A percentile compares a stretch with the other conserved stretches of the same genome.
Evolutionary conservation across 2,888 invertebrate species (phyloP).

Genomic region (Andrena praecox): DNA sequence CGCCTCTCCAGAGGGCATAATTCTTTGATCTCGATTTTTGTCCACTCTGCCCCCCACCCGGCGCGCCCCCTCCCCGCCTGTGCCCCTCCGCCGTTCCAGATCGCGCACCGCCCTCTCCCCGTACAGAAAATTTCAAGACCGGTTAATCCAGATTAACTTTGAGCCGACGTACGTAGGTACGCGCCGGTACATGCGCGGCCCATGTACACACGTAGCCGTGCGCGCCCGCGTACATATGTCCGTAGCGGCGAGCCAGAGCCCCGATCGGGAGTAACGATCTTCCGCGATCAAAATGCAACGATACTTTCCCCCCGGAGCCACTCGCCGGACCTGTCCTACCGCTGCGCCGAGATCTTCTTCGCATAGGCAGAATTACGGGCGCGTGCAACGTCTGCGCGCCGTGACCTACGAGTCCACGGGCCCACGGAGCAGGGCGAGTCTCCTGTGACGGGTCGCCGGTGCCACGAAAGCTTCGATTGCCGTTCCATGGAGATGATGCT

Average conservation of each 20-base stretch:
- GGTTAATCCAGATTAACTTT: constrained; percentile 79
- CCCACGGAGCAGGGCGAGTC: not conserved
- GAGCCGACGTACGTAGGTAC: constrained; percentile 54
- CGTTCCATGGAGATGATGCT: no score
- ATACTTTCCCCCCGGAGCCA: constrained; percentile 67
- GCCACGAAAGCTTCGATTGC: no score
- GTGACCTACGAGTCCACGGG: constrained; percentile 30
- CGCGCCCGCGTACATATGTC: constrained; percentile 34
- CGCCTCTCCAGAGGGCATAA: constrained; percentile 66
- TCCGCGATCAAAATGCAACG: constrained; percentile 76
- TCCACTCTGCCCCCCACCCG: constrained; percentile 43
- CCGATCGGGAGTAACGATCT: constrained; percentile 77
- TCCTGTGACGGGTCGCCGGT: no score
- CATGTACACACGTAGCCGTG: constrained; percentile 2
- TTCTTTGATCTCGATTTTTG: constrained; percentile 72
- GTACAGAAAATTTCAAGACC: constrained; percentile 72
- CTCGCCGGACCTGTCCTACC: constrained; percentile 64
- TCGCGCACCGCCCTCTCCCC: constrained; percentile 35
- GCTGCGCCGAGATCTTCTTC: constrained; percentile 43
- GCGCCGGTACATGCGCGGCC: not conserved
- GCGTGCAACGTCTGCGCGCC: constrained; percentile 31
- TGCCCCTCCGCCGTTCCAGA: constrained; percentile 32
- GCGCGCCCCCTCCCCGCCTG: constrained; percentile 12
- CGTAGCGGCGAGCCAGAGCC: constrained; percentile 48
- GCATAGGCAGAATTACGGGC: constrained; percentile 34